These are phyloP conservation scores for Centropus bengalensis DNA, from an alignment of 2,113 vertebrate species.

Conservation along the genomic window DNA sequence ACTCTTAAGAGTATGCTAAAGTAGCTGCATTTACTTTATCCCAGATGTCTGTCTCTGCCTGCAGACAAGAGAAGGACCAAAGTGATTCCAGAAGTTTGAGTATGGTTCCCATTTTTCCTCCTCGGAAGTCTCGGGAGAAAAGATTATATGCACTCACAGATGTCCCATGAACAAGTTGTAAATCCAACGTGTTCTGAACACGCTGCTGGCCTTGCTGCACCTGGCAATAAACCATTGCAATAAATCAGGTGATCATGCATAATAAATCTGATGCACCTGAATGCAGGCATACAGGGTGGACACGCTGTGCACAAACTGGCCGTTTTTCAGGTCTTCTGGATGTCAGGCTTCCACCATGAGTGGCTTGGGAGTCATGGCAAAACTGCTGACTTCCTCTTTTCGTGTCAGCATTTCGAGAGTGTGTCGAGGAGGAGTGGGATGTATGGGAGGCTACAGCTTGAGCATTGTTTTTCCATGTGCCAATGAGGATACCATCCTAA, in stretches of 20 bases:
- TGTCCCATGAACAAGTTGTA: not conserved
- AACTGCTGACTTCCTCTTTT: conserved; percentile 21
- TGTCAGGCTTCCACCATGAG: conserved; percentile 5
- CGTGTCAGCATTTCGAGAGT: not conserved
- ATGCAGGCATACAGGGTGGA: conserved; percentile 12
- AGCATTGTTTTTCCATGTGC: not conserved
- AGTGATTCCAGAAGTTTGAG: not conserved
- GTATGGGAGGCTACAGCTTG: not conserved
- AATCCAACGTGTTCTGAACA: conserved; percentile 33
- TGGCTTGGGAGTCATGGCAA: not conserved
- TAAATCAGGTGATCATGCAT: conserved; percentile 52
- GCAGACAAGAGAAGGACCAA: not conserved
- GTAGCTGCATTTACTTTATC: not conserved
- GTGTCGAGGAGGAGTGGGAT: not conserved
- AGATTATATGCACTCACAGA: conserved; percentile 5
- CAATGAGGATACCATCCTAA: not conserved
- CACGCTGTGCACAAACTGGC: conserved; percentile 41
- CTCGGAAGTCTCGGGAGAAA: not conserved
- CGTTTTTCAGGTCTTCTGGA: conserved; percentile 34
- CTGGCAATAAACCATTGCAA: conserved; percentile 53
- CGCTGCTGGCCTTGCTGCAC: conserved; percentile 17
- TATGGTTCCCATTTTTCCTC: conserved; percentile 2
- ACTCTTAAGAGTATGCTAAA: not conserved
- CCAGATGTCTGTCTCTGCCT: not conserved
- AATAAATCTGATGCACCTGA: conserved; percentile 56